Conservation (phyloP, 2,113 vertebrate species). For the Dipodomys ordii region DNA sequence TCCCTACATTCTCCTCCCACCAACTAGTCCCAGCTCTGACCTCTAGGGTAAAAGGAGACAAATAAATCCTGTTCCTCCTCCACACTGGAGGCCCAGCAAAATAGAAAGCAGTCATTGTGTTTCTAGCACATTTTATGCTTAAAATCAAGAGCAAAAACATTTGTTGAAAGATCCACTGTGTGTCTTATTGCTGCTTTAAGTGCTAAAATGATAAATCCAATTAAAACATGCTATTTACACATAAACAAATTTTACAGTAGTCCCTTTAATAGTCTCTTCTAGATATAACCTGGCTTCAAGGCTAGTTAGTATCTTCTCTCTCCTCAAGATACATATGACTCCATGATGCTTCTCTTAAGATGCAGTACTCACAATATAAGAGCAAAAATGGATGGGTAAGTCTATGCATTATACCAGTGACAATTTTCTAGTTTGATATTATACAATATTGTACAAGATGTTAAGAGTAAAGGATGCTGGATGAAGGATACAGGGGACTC, state of each 20-base stretch:
- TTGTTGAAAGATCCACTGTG: neutral
- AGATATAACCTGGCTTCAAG: neutral
- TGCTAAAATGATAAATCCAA: neutral
- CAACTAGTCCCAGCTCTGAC: neutral
- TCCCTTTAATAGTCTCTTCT: neutral
- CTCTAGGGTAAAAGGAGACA: neutral
- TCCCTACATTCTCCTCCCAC: neutral
- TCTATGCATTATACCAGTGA: neutral
- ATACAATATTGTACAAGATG: neutral
- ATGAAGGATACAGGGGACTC: neutral
- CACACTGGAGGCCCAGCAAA: neutral
- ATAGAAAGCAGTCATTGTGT: conserved; percentile 1
- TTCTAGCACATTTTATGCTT: conserved; percentile 8
- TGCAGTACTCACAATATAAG: neutral
- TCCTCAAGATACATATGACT: neutral
- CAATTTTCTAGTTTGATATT: neutral
- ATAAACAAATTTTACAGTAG: neutral
- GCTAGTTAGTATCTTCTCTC: neutral
- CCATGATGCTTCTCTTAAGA: conserved; percentile 44
- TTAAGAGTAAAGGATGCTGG: neutral
- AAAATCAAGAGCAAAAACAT: conserved; percentile 59
- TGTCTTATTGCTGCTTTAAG: neutral
- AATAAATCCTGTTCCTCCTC: neutral
- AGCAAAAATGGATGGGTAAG: neutral
- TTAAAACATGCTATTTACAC: neutral